A percentile compares a stretch with the other conserved stretches of the same genome.
Evolutionary conservation across 2,113 vertebrate species (phyloP).

Genomic region (Bothrops jararaca): DNA sequence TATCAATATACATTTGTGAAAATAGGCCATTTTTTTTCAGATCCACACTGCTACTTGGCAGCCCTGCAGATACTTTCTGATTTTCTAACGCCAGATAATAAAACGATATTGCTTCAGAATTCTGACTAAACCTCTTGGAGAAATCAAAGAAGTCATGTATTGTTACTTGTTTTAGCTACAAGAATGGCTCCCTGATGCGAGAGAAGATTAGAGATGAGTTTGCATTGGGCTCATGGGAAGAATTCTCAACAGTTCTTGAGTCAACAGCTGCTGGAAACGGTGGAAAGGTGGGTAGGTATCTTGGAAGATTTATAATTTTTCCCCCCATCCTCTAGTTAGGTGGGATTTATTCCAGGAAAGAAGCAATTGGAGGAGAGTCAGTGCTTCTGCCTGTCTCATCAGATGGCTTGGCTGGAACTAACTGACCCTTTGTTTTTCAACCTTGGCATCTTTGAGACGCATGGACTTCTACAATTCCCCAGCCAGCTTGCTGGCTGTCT

Average conservation of each 20-base stretch:
- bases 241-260: conserved; percentile 78
- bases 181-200: conserved; percentile 93
- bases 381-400: background rate
- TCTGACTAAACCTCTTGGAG: background rate
- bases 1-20: background rate
- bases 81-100: background rate
- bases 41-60: background rate
- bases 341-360: background rate
- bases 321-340: background rate
- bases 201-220: conserved; percentile 83
- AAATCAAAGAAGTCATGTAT: conserved; percentile 4
- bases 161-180: conserved; percentile 78
- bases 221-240: conserved; percentile 84
- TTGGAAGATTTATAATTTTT: background rate
- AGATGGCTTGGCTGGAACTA: background rate
- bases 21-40: background rate
- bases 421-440: background rate
- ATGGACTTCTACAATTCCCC: background rate
- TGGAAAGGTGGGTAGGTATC: conserved; percentile 82
- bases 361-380: background rate
- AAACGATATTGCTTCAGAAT: background rate
- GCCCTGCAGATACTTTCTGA: background rate
- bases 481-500: background rate
- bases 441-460: background rate
- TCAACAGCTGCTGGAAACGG: conserved; percentile 82